phyloP scores from a whole-genome alignment of 2,888 invertebrate species.

The Lepas anatifera region DNA sequence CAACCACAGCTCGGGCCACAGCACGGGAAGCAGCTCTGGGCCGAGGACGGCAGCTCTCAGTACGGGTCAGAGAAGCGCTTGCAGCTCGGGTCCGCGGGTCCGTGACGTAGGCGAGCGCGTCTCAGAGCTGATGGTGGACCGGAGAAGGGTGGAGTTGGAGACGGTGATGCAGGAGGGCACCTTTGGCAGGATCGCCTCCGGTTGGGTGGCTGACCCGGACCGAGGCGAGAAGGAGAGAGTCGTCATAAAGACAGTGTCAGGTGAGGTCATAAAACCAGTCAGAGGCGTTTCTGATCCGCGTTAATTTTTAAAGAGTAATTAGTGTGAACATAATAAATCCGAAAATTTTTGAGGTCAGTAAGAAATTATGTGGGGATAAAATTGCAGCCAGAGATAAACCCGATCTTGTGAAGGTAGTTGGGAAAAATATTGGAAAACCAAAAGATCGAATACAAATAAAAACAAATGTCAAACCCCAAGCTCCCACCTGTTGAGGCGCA shows the following conservation, averaged over 20 bases:
- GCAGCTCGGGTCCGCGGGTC: background rate
- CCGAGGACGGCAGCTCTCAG: background rate
- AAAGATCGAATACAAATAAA: too few species aligned
- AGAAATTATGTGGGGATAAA: too few species aligned
- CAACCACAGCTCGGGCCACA: background rate
- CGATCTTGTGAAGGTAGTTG: too few species aligned
- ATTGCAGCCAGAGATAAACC: too few species aligned
- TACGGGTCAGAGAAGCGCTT: background rate
- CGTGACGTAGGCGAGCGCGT: conserved; percentile 3
- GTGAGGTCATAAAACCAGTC: background rate
- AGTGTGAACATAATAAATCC: too few species aligned
- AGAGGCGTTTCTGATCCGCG: too few species aligned
- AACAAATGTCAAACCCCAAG: too few species aligned
- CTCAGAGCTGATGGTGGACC: conserved; percentile 13
- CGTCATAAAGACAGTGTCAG: background rate
- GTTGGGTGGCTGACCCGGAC: background rate
- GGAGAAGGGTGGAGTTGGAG: conserved; percentile 2
- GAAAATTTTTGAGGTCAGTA: too few species aligned
- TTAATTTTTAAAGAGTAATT: too few species aligned
- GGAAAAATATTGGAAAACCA: too few species aligned
- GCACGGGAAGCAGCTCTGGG: background rate
- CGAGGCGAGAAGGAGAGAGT: conserved; percentile 9
- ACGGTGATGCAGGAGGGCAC: background rate
- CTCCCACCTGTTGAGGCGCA: too few species aligned
- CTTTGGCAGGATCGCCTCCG: background rate